Conservation (phyloP, 2,113 vertebrate species). For the Nycticebus coucang region DNA sequence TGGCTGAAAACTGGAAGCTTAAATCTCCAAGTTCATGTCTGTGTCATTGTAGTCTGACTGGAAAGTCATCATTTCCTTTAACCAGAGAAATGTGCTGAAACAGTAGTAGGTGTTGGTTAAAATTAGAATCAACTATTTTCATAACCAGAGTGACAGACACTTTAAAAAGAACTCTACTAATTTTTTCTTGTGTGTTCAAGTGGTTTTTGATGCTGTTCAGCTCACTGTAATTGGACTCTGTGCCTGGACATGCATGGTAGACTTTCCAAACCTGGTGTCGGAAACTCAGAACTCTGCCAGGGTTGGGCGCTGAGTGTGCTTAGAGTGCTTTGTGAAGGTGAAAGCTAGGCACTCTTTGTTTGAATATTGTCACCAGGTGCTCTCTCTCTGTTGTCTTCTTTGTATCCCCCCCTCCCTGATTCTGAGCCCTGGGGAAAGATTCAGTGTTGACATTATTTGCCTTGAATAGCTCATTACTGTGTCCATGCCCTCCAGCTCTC, state of each 20-base stretch:
- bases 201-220: constrained; percentile 22
- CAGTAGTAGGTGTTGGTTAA: constrained; percentile 74
- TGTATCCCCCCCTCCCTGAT: background rate
- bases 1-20: constrained; percentile 46
- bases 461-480: constrained; percentile 11
- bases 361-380: background rate
- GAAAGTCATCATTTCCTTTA: constrained; percentile 67
- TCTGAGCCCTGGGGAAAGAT: background rate
- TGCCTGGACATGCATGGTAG: background rate
- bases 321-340: background rate
- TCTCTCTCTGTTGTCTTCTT: background rate
- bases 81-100: constrained; percentile 72
- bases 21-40: constrained; percentile 58
- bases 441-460: background rate
- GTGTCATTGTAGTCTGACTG: constrained; percentile 52
- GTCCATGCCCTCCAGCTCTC: background rate
- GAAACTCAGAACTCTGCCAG: background rate
- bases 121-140: constrained; percentile 74
- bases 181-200: constrained; percentile 48
- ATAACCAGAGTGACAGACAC: constrained; percentile 49
- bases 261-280: background rate
- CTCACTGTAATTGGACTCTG: background rate
- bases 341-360: background rate
- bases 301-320: background rate
- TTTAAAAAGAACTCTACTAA: background rate